These are phyloP conservation scores for Arge pagana DNA, from an alignment of 2,888 invertebrate species.

Conservation along the genomic window DNA sequence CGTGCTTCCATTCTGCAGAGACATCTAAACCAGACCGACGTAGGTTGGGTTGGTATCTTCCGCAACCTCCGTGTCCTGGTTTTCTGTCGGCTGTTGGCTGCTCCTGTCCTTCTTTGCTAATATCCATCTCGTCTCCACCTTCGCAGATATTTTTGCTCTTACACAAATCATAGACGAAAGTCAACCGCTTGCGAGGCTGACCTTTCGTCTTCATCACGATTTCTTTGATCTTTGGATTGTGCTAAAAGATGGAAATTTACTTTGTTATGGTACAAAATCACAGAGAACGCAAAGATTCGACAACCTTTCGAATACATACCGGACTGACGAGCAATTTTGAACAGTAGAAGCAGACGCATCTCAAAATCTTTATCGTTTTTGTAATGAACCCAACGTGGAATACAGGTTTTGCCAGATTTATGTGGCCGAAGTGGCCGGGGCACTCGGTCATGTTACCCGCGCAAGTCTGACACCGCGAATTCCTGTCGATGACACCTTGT, in stretches of 20 bases:
- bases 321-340: slow-evolving; percentile 95
- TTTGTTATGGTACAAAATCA: slow-evolving; percentile 17
- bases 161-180: slow-evolving; percentile 96
- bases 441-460: slow-evolving; percentile 98
- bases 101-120: slow-evolving; percentile 77
- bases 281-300: slow-evolving; percentile 14
- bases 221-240: slow-evolving; percentile 91
- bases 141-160: slow-evolving; percentile 98
- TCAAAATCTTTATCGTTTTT: slow-evolving; percentile 94
- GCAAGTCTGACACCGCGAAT: slow-evolving; percentile 92
- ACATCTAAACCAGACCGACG: slow-evolving; percentile 89
- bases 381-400: slow-evolving; percentile 98
- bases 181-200: slow-evolving; percentile 90
- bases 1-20: slow-evolving; percentile 97
- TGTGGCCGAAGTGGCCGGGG: slow-evolving; percentile 99
- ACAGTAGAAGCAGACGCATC: slow-evolving; percentile 99
- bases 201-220: slow-evolving; percentile 95
- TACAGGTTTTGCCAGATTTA: slow-evolving; percentile 97
- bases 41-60: slow-evolving; percentile 95
- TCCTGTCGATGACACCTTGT: slow-evolving; percentile 95
- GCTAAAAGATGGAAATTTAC: slow-evolving; percentile 61
- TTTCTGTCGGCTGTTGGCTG: slow-evolving; percentile 60
- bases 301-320: slow-evolving; percentile 69
- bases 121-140: slow-evolving; percentile 97
- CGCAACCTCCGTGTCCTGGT: slow-evolving; percentile 93